Base-by-base conservation (phyloP, 2,888 invertebrate species). In the Himalopsyche kuldschensis region DNA sequence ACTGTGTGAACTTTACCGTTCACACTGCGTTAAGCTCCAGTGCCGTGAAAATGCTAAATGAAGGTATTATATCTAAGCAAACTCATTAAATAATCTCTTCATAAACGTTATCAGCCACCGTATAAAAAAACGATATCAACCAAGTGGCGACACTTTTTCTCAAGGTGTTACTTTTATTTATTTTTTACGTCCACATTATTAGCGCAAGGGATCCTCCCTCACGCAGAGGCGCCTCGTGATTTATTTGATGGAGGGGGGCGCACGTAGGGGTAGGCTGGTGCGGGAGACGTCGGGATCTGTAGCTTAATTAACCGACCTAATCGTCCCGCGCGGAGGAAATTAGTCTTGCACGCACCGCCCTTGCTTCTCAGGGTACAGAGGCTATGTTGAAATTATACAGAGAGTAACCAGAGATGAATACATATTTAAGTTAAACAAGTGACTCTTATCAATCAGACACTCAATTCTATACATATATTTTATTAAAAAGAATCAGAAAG, bases 281-380 rank as follows among this genome's bases (percentile, higher is more conserved):
- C 55, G 41, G 31, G 81, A 75, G 81, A 48, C 46, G 81, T 46
- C 77, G 80, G 80, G 83, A 84, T 84, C 81, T 81, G 81, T 75
- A 81, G 84, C 84, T 85, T 85, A 85, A 85, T 85, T 85, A 85
- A 84, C 84, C 84, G 81, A 47, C 84, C 85, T 85, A 85, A 85
- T 85, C 85, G 85, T 63, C 75, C 82, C 82, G 82, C 81, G 82
- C 79, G 79, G 82, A 85, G 85, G 84, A 85, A 85, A 85, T 85
- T 85, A 85, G 82, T 82, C 84, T 78, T 63, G 24, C 78, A 46
- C 75, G 63, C 82, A 69, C 32, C 55, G 30, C 41, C 79, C 32
- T 55, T 35, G 63, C 35, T 69, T 69, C 69, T 69, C 69, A 69
- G 20, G 24, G 15, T 69, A 69, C 69, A 8, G 27, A 27, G 30